These are phyloP conservation scores for Leucoptera coffeella DNA, from an alignment of 2,888 invertebrate species.

Conservation along the genomic window DNA sequence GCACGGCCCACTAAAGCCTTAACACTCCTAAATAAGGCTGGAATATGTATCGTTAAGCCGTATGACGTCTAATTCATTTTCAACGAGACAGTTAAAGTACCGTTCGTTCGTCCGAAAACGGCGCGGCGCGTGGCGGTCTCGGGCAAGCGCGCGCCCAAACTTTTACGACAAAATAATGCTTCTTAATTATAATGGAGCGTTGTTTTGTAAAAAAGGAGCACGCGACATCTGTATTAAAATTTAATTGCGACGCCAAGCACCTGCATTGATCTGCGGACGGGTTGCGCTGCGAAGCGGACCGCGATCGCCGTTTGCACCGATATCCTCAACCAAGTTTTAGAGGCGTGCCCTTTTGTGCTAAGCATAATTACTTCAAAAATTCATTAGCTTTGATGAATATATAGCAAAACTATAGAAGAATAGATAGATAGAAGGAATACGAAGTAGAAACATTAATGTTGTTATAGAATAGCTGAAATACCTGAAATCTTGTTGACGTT, in stretches of 20 bases:
- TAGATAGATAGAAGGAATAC: too few species aligned
- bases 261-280: constrained; percentile 23
- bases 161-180: constrained; percentile 49
- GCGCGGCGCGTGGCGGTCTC: constrained; percentile 27
- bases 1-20: constrained; percentile 4
- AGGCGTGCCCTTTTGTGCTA: too few species aligned
- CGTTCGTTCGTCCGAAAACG: constrained; percentile 4
- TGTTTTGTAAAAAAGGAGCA: constrained; percentile 37
- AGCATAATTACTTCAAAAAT: too few species aligned
- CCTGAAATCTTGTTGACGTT: not conserved
- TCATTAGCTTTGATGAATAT: too few species aligned
- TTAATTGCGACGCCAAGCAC: constrained; percentile 43
- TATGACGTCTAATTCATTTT: too few species aligned
- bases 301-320: too few species aligned
- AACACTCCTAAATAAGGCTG: not conserved
- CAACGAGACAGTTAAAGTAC: too few species aligned
- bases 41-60: too few species aligned
- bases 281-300: constrained; percentile 15
- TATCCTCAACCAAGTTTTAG: too few species aligned
- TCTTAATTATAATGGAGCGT: constrained; percentile 47
- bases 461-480: too few species aligned
- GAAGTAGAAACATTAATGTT: too few species aligned
- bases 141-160: constrained; percentile 12
- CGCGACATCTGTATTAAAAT: constrained; percentile 50
- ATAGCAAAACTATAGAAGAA: too few species aligned